Evolutionary conservation across 2,888 invertebrate genomes (phyloP).

Genomic region (Ypsolopha sequella): DNA sequence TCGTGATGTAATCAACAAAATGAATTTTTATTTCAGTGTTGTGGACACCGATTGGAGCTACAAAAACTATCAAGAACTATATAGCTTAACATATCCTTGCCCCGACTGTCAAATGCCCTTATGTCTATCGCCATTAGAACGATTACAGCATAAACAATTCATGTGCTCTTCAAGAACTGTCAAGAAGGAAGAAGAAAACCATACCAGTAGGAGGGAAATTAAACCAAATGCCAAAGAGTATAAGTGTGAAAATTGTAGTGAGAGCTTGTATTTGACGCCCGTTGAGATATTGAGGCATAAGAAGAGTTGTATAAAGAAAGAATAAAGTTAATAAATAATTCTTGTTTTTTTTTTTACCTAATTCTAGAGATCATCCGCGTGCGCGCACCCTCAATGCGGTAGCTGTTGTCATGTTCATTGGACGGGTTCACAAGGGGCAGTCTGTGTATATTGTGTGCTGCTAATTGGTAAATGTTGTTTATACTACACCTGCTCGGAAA

Average conservation of each 20-base stretch:
- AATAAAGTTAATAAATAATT: slow-evolving; percentile 11
- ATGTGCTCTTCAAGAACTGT: slow-evolving; percentile 42
- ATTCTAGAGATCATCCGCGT: too few relatives aligned
- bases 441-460: too few relatives aligned
- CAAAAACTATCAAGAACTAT: slow-evolving; percentile 71
- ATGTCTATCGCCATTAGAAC: slow-evolving; percentile 75
- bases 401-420: too few relatives aligned
- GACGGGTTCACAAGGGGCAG: too few relatives aligned
- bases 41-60: slow-evolving; percentile 78
- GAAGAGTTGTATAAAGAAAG: slow-evolving; percentile 68
- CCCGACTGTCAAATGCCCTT: slow-evolving; percentile 75
- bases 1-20: too few relatives aligned
- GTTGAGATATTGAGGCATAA: slow-evolving; percentile 90
- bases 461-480: too few relatives aligned
- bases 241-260: slow-evolving; percentile 79
- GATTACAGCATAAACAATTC: slow-evolving; percentile 78
- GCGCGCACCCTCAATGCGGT: too few relatives aligned
- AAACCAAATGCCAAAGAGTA: slow-evolving; percentile 74
- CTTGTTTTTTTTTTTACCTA: background rate
- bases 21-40: slow-evolving; percentile 45
- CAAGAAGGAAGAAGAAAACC: slow-evolving; percentile 31
- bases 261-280: slow-evolving; percentile 78
- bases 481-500: too few relatives aligned
- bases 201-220: slow-evolving; percentile 27
- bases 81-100: slow-evolving; percentile 79